Base-by-base conservation (phyloP, 2,797 vertebrate genomes). In the Sebastes itinus region DNA sequence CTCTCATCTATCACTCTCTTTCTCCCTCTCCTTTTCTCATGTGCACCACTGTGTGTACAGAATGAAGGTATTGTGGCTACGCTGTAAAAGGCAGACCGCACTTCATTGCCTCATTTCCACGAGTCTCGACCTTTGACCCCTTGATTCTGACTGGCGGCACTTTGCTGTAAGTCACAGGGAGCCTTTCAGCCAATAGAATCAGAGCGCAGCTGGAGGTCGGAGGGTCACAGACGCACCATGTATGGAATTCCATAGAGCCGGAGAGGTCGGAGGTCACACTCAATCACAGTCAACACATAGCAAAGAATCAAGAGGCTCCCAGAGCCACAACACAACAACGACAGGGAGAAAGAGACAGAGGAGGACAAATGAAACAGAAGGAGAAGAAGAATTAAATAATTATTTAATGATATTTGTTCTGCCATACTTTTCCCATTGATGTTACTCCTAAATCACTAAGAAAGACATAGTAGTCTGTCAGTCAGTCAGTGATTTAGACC, bases 241-340 rank as follows among this genome's bases (percentile, higher is more conserved):
- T 92, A 94, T 90, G 90, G 92, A 96, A 95, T 95, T 94, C 92
- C 92, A 93, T 77, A 92, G 87, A 93, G 85, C 86, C 66, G 12
- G 60, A 84, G 76, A 81, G 90, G 90, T 90, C 87, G 77, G 80
- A 78, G 93, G 84, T 94, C 86, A 67, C 75, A 28, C 83, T 94
- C 91, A 92, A 95, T 95, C 95, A 92, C 79, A 86, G 77, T 86
- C 86, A 87, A 81, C 82, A 80, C 72, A 80, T 69, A 91, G 81
- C 67, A 77, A 82, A 84, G 81, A 89, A 75, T 82, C 60, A 65
- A 49, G 81, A 86, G 81, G 69, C 86, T 90, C 68, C n/a, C 33
- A 58, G 68, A 82, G 88, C 33, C 75, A 78, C 80, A 91, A 88
- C 88, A 91, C 76, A 80, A 87, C 79, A 83, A 87, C 55, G 33